Base-by-base conservation (phyloP, 2,113 vertebrate species). In the Speoplatyrhinus poulsoni region DNA sequence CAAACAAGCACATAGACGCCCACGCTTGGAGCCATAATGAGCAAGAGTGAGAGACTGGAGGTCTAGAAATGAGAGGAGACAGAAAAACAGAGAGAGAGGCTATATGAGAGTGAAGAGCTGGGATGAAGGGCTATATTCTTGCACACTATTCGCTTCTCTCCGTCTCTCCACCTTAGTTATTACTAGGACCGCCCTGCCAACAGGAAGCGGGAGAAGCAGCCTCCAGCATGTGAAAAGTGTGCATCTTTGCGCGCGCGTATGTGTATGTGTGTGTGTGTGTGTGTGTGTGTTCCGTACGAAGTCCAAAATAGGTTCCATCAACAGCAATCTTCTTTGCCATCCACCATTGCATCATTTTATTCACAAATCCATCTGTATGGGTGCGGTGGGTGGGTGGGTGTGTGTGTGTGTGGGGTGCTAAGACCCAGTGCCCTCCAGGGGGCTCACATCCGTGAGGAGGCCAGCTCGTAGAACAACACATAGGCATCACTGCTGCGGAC, bases 401-500 rank as follows among this genome's bases (percentile, higher is more conserved):
- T 58, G 56, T 58, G 17, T 33, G 56, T 58, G 56, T 58, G 65
- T 64, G 61, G 41, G 66, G 17, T 67, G 63, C 61, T 7, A 65
- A 16, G 54, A 76, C 57, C 72, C 16, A 48, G 7, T n/a, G 55
- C 69, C 67, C 71, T 79, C 65, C 50, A 50, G 4, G 52, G 68
- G 47, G 50, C 69, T 92, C 83, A 98, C 92, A 96, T 95, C 72
- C 94, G 93, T 48, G 95, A 97, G 78, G 94, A 95, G 77, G 94
- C 93, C 88, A 96, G 89, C 91, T 99, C 97, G 0, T 98, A 99
- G 91, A 99, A 99, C 87, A 99, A 92, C 82, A 99, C 92, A 59
- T 99, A 99, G 82, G 95, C 96, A 50, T 99, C 97, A 13, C 96
- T 99, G 94, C 95, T 96, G 85, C 95, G 95, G 74, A 98, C 92